Evolutionary conservation across 2,113 vertebrate species (phyloP), one percentile per base, ranked within the genome.

Genomic region (Sterrhoptilus dennistouni): DNA sequence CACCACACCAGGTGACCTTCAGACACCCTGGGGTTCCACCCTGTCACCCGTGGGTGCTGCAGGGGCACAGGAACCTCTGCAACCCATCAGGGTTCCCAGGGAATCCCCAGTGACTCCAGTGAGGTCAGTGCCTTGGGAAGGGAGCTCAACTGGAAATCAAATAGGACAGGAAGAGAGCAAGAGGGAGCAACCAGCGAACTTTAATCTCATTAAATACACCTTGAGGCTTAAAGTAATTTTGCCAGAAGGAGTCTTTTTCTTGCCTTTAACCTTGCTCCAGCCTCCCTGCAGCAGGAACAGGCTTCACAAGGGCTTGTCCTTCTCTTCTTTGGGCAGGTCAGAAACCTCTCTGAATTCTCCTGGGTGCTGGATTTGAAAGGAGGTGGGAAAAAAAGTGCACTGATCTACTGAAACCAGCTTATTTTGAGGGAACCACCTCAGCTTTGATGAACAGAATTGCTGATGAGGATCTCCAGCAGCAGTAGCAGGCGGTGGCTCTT

Each of bases 131-230:
- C 4, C 59, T 49, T 66, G 47, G 65, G 50, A 71, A 12, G 12
- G 49, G 36, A 89, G 68, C 65, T 95, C 54, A 71, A 24, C 3
- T 49, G 68, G 60, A 86, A 92, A 85, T 61, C 71, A 86, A 96
- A 71, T 7, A 81, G 44, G 28, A 75, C 9, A 5, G 64, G 77
- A 68, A 75, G 40, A 86, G 47, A 85, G 60, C 63, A 77, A 77
- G 82, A 52, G 52, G 31, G 44, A 75, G 28, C 4, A 4, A 57
- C 35, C 18, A 8, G 77, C 65, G 72, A 89, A 35, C 61, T 79
- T 93, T 96, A 96, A 96, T 96, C 93, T 90, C 65, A 69, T 97
- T 95, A 96, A 96, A 89, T 20, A 72, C 50, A 92, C 90, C 95
- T 79, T 16, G 1, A 95, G 82, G 85, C 66, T 93, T 72, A 24